Conservation (phyloP, 2,888 invertebrate species). For the Standfussiana lucernea region DNA sequence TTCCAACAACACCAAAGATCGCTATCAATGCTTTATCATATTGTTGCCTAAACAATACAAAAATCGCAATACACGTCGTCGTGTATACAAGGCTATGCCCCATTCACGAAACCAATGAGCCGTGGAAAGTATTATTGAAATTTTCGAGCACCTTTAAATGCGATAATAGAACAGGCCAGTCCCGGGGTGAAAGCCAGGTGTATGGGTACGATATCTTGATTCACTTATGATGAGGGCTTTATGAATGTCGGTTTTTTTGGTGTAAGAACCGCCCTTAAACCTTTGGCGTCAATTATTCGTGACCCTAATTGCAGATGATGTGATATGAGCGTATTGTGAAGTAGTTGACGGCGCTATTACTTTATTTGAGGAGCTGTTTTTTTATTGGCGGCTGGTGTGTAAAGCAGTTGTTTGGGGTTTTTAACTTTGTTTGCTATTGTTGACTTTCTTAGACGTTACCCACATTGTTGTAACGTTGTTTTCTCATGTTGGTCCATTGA, state of each 20-base stretch:
- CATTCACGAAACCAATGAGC: conserved; percentile 83
- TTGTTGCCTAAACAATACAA: conserved; percentile 72
- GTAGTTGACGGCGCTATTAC: conserved; percentile 86
- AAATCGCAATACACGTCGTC: conserved; percentile 75
- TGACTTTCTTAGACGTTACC: conserved; percentile 73
- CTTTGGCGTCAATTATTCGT: conserved; percentile 88
- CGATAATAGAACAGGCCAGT: conserved; percentile 75
- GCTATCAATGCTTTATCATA: conserved; percentile 69
- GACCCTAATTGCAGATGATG: conserved; percentile 90
- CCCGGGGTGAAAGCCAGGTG: conserved; percentile 88
- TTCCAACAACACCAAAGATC: conserved; percentile 66
- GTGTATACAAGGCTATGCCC: conserved; percentile 72
- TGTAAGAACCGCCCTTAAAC: conserved; percentile 85
- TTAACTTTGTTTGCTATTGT: conserved; percentile 80
- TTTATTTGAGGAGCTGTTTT: conserved; percentile 82
- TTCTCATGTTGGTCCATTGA: conserved; percentile 65
- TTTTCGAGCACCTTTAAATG: conserved; percentile 80
- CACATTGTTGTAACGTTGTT: conserved; percentile 61
- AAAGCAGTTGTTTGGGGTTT: conserved; percentile 79
- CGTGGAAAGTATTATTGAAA: conserved; percentile 84
- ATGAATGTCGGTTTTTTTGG: conserved; percentile 84
- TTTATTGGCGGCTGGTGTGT: conserved; percentile 69
- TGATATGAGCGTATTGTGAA: conserved; percentile 85
- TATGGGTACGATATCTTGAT: conserved; percentile 89
- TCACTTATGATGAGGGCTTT: conserved; percentile 87